Evolutionary conservation across 2,113 vertebrate genomes (phyloP), one percentile per base, ranked within the genome.

Genomic region (Menura novaehollandiae): DNA sequence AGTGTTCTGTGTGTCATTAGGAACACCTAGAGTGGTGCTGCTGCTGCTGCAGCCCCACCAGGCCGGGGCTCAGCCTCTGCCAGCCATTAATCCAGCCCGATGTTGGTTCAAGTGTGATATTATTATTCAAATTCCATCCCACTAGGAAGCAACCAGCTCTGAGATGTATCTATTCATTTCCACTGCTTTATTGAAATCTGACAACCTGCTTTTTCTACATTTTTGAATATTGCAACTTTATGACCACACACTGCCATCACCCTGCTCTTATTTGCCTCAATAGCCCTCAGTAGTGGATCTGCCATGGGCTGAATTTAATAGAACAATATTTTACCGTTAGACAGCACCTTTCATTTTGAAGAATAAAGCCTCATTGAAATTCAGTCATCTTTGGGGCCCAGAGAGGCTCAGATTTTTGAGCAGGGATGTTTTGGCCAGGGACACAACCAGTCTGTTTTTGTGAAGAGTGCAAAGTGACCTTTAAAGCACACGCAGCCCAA

Each of bases 181-280:
- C 52, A 91, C 91, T 92, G 88, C 94, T 97, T 97, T 92, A 96
- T 92, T 92, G 93, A 91, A 95, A 92, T 79, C 84, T 85, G 63
- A 88, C 88, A 92, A 81, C 91, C 88, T 96, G 73, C 84, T 71
- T 97, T 95, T 93, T 96, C 94, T 97, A 97, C 94, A 97, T 92
- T 95, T 94, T 97, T 97, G 96, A 97, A 94, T 96, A 94, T 93
- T 62, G 95, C 93, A 96, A 96, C 96, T 95, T 97, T 96, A 97
- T 94, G 96, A 58, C 93, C 96, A 93, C 80, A 85, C 93, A 86
- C 92, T 92, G 91, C 91, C 92, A 95, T 96, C 96, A 94, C 94
- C 92, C 92, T 82, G 92, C 88, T 96, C 92, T 97, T 97, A 96
- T 96, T 96, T 96, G 94, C 95, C 93, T 95, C 93, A 95, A 97